Base-by-base conservation (phyloP, 30 jellyfish, hydroid and myxozoan genomes). In the Chironex yamaguchii region DNA sequence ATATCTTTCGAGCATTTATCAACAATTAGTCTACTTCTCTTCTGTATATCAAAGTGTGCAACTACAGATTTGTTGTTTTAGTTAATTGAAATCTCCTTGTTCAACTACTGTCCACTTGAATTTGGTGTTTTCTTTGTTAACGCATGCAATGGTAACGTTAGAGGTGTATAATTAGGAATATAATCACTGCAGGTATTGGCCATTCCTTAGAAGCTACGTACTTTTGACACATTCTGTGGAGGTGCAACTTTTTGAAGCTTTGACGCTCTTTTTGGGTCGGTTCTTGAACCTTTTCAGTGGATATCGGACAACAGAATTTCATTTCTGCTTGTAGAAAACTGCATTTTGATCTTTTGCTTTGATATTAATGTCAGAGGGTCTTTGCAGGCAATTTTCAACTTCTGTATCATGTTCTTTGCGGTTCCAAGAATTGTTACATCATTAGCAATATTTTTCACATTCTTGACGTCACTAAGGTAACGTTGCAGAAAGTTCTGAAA, bases 41-140 rank as follows among this genome's bases (percentile, higher is more conserved):
- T 68, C 82, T 65, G 67, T 12, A 25, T 27, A 28, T 65, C 79
- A 65, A 65, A 65, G 22, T 65, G 32, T 65, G 79, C n/a, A n/a
- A n/a, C n/a, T n/a, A n/a, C n/a, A n/a, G n/a, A n/a, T n/a, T n/a
- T n/a, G n/a, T n/a, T n/a, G n/a, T 77, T 77, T 77, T 24, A 77
- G 63, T 53, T 77, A 69, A 36, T 77, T 62, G 35, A 77, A 77
- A 1, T 79, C 89, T 77, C 79, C 63, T 62, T 77, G 89, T 29
- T 77, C 79, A 22, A 29, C 63, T 26, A 62, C 24, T 4, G 80
- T 77, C 89, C 80, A 77, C 35, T 77, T 77, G 80, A 77, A 77
- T 0, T 27, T 34, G n/a, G 24, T 29, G 2, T 77, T 77, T 77
- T 17, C 81, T 17, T 28, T 67, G 64, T 25, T 29, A 32, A 32